These are phyloP conservation scores for Aulostomus chinensis DNA, from an alignment of 2,797 vertebrate species.

Conservation along the genomic window DNA sequence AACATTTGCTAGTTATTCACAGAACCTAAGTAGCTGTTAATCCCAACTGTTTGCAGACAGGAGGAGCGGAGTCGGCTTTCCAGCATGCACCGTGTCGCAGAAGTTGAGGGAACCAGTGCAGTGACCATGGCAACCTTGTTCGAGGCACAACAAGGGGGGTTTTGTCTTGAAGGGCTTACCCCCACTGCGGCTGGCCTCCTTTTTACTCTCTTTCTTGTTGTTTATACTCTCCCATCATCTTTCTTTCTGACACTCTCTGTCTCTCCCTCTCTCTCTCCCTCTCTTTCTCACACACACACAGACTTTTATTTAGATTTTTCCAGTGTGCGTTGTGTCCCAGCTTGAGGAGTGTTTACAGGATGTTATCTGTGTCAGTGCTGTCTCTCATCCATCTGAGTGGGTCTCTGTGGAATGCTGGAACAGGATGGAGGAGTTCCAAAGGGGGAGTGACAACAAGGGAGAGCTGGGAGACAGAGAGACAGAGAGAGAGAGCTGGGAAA, in stretches of 20 bases:
- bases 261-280: too few species aligned
- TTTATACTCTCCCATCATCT: not conserved
- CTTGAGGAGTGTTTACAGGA: slow-evolving; percentile 78
- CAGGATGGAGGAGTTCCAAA: slow-evolving; percentile 80
- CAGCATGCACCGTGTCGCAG: slow-evolving; percentile 1
- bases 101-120: slow-evolving; percentile 15
- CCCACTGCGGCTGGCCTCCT: slow-evolving; percentile 36
- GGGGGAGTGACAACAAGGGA: slow-evolving; percentile 77
- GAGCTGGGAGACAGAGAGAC: slow-evolving; percentile 11
- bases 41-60: not conserved
- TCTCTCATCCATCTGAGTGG: slow-evolving; percentile 73
- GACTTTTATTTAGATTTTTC: slow-evolving; percentile 29
- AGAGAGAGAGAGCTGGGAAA: slow-evolving; percentile 13
- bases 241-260: too few species aligned
- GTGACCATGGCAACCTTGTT: slow-evolving; percentile 61
- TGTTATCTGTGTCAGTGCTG: slow-evolving; percentile 77
- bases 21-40: not conserved
- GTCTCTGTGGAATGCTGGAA: slow-evolving; percentile 79
- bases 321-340: slow-evolving; percentile 63
- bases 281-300: slow-evolving; percentile 9
- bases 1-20: not conserved
- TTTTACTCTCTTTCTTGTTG: slow-evolving; percentile 16
- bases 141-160: slow-evolving; percentile 66
- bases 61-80: not conserved
- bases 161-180: slow-evolving; percentile 62